Evolutionary conservation across 2,113 vertebrate species (phyloP).

Genomic region (Rhinichthys klamathensis): DNA sequence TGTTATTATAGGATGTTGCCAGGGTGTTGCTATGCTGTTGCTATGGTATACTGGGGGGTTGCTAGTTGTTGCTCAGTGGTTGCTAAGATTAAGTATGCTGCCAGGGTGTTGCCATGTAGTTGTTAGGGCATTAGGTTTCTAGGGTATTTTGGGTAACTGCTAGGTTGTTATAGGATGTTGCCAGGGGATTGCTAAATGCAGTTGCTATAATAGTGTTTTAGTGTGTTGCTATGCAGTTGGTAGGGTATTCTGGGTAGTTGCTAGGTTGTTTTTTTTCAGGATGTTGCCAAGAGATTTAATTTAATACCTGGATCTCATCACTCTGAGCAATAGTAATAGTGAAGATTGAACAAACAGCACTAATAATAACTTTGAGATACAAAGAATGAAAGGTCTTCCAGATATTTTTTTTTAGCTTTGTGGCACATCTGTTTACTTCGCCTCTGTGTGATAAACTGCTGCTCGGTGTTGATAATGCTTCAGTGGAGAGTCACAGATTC

Average conservation of each 20-base stretch:
- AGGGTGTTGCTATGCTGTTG: background rate
- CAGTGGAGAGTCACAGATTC: conserved; percentile 66
- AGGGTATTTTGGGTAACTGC: background rate
- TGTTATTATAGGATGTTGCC: background rate
- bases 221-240: background rate
- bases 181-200: too few relatives aligned
- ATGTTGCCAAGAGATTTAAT: background rate
- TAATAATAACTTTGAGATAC: background rate
- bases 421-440: conserved; percentile 23
- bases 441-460: conserved; percentile 67
- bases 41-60: too few relatives aligned
- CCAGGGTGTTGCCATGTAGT: background rate
- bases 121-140: background rate
- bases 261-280: background rate
- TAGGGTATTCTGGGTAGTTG: background rate
- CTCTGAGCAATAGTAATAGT: too few relatives aligned
- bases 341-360: background rate
- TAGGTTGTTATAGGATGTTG: background rate
- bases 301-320: background rate
- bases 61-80: background rate
- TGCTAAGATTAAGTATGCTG: background rate
- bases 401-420: background rate
- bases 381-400: background rate
- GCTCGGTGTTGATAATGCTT: conserved; percentile 70
- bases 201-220: too few relatives aligned